Evolutionary conservation across 2,113 vertebrate species (phyloP).

Genomic region (Halichoerus grypus): DNA sequence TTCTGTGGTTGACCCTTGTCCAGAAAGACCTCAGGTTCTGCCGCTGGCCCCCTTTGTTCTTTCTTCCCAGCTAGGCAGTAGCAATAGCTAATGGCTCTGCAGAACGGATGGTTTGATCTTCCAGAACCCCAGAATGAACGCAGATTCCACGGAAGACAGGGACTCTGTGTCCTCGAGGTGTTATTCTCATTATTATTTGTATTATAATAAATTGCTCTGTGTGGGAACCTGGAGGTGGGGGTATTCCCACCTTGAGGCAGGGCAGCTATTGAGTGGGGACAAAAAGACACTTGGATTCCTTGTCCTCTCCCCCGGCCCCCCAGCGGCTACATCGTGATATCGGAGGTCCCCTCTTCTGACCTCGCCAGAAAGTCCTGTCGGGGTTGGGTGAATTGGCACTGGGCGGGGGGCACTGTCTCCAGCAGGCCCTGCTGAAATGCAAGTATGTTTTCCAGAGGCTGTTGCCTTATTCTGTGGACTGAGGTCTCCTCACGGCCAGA

Average conservation of each 20-base stretch:
- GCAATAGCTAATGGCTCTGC: neutral
- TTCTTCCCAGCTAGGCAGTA: neutral
- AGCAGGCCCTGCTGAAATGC: neutral
- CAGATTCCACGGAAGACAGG: neutral
- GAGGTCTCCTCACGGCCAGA: neutral
- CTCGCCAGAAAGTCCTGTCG: neutral
- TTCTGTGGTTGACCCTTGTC: neutral
- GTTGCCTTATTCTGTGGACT: neutral
- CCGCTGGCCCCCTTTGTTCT: neutral
- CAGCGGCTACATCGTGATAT: neutral
- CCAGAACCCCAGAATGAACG: conserved; percentile 33
- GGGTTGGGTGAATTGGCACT: neutral
- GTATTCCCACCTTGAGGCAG: neutral
- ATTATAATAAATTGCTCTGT: conserved; percentile 52
- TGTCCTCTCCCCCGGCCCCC: neutral
- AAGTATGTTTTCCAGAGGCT: neutral
- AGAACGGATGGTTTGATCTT: neutral
- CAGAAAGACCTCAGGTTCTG: neutral
- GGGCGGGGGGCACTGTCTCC: neutral
- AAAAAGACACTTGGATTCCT: neutral
- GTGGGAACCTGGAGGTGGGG: neutral
- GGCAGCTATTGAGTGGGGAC: neutral
- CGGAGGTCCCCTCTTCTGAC: neutral
- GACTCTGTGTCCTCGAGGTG: neutral
- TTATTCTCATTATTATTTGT: conserved; percentile 14